Evolutionary conservation across 2,797 vertebrate genomes (phyloP), one percentile per base, ranked within the genome.

Genomic region (Xenentodon cancila): DNA sequence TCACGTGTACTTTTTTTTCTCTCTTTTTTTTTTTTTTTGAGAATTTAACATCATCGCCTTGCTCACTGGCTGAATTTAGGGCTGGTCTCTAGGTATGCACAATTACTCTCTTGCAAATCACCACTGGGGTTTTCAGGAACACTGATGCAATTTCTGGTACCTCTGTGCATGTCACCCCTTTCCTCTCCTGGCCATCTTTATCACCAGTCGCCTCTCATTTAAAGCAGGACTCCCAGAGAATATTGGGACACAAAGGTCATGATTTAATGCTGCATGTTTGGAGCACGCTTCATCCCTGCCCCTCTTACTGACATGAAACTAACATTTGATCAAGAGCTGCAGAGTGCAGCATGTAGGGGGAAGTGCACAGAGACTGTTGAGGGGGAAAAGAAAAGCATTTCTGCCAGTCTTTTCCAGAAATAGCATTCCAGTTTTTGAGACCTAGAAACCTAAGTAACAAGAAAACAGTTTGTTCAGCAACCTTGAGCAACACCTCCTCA

Each of bases 111-210:
- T 75, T 58, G 64, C 66, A 80, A 84, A 77, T 75, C 64, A 66
- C 64, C 71, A 12, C 62, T 76, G 80, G 71, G 70, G 68, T 80
- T 84, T 84, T 78, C 58, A 80, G 66, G 66, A 77, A 82, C 79
- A 79, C 74, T 78, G 78, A 77, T 68, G 82, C 65, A 80, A 79
- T 85, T 86, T 76, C 74, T 74, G 66, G 71, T 68, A 62, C 56
- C 62, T 80, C 56, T 57, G 64, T 50, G 57, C 47, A 19, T 45
- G 52, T 57, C 67, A 44, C 25, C 45, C 54, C 48, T 63, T 54
- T 58, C 58, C 53, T 63, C 61, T 55, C 19, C 68, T 48, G 46
- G 42, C 50, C 63, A 64, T 71, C 75, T 58, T 61, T 53, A 64
- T 56, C 51, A 56, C 44, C 66, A 66, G 48, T 57, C 20, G 30